These are phyloP conservation scores for Pachydiplax longipennis DNA, from an alignment of 2,888 invertebrate species.

Conservation along the genomic window DNA sequence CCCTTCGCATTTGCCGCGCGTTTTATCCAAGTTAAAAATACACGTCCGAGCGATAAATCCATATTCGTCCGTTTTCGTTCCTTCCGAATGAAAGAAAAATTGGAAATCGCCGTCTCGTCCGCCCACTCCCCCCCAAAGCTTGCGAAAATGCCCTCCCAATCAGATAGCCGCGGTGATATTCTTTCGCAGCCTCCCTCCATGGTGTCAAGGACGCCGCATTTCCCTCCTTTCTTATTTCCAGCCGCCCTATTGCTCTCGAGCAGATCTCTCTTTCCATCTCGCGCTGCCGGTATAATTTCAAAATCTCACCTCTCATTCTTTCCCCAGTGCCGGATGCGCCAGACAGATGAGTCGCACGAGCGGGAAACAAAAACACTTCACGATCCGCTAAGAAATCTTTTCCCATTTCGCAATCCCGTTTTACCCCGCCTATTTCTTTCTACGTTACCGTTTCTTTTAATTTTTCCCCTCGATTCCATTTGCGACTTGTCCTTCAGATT, in stretches of 20 bases:
- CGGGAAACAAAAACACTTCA: neutral
- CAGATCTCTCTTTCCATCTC: neutral
- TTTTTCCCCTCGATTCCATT: neutral
- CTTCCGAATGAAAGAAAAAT: neutral
- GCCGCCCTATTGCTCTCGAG: too few relatives aligned
- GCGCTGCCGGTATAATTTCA: neutral
- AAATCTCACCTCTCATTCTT: neutral
- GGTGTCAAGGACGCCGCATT: neutral
- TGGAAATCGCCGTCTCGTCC: neutral
- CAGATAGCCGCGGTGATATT: neutral
- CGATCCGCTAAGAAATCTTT: neutral
- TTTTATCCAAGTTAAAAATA: neutral
- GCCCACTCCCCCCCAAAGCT: neutral
- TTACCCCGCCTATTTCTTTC: neutral
- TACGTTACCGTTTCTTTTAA: neutral
- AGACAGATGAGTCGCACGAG: neutral
- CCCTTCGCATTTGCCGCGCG: neutral
- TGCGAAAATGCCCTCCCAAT: neutral
- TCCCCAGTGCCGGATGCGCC: neutral
- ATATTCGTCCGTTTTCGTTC: neutral
- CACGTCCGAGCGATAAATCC: neutral
- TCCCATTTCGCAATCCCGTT: neutral
- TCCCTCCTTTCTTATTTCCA: neutral
- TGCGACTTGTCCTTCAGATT: neutral
- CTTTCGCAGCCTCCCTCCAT: neutral